Evolutionary conservation across 2,888 invertebrate species (phyloP), one percentile per base, ranked within the genome.

Genomic region (Pseudolycoriella hygida): DNA sequence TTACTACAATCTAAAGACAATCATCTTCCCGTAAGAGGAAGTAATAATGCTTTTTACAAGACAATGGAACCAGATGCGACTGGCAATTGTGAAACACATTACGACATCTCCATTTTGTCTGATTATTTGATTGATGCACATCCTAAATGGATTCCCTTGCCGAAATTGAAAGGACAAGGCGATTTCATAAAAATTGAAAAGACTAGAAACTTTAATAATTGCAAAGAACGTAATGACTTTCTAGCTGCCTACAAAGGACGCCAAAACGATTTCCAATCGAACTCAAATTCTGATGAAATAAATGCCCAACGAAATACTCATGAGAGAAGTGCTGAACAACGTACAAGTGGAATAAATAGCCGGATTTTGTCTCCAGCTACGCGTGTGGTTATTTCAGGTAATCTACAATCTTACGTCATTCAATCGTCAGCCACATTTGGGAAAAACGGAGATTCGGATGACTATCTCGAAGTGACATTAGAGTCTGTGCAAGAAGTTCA

Each of bases 21-120:
- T 53, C 53, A 56, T 47, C 61, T 60, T 48, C 71, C 64, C 42
- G 66, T 71, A 42, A 61, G 61, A 48, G 67, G 72, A 39, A 61
- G 62, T 46, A 58, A 67, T 47, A 72, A 68, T 52, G 79, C 73
- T 4, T 64, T 72, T 42, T 82, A 71, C 65, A 76, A 70, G 52
- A 74, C 74, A 50, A 76, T 81, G 76, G 82, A 83, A 62, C 71
- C 75, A 51, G 73, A 79, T 32, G 73, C 82, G 17, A 73, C 76
- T 41, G 83, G 83, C 41, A 72, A 73, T 58, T 77, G 77, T 52
- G 78, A 80, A 54, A 76, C 77, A 14, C 55, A 74, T 12, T 83
- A 83, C 60, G 71, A 79, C 41, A 70, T 82, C 39, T 69, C 71
- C 11, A 73, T 73, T 6, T 61, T 78, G 42, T 67, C 73, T 3